A percentile compares a stretch with the other conserved stretches of the same genome.
phyloP scores from a whole-genome alignment of 2,113 vertebrate genomes.

The Cyanistes caeruleus region DNA sequence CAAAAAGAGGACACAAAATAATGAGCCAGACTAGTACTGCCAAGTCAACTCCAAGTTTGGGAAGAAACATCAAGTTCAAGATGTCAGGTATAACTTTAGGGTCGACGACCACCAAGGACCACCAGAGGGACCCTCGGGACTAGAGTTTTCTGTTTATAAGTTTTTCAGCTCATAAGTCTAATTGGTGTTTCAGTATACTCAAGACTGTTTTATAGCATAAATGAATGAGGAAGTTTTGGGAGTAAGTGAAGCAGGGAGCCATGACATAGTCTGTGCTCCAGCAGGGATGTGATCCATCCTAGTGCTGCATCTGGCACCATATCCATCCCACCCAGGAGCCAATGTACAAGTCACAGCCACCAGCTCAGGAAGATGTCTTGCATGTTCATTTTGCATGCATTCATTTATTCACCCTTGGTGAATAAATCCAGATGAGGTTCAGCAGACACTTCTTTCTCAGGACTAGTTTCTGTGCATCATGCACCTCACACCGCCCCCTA shows the following conservation, averaged over 20 bases:
- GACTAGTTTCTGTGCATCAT: background rate
- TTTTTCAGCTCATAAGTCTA: background rate
- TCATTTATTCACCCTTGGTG: no score
- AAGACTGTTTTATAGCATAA: background rate
- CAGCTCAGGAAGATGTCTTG: background rate
- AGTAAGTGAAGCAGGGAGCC: background rate
- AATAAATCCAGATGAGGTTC: background rate
- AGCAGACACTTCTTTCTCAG: background rate
- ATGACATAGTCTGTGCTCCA: background rate
- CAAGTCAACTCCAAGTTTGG: background rate
- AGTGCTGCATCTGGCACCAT: fast-evolving
- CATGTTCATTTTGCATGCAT: background rate
- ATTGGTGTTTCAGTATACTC: background rate
- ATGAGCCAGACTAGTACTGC: background rate
- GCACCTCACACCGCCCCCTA: fast-evolving
- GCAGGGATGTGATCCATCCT: background rate
- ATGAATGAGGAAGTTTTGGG: background rate
- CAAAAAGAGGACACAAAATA: background rate
- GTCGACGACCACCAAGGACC: fast-evolving
- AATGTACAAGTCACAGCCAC: background rate
- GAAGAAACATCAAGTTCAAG: background rate
- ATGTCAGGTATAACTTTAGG: fast-evolving
- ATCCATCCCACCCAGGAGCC: fast-evolving
- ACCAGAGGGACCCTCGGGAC: background rate
- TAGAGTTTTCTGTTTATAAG: background rate